These are phyloP conservation scores for Paramormyrops hopkinsi DNA, from an alignment of 2,797 vertebrate genomes.

Conservation along the genomic window DNA sequence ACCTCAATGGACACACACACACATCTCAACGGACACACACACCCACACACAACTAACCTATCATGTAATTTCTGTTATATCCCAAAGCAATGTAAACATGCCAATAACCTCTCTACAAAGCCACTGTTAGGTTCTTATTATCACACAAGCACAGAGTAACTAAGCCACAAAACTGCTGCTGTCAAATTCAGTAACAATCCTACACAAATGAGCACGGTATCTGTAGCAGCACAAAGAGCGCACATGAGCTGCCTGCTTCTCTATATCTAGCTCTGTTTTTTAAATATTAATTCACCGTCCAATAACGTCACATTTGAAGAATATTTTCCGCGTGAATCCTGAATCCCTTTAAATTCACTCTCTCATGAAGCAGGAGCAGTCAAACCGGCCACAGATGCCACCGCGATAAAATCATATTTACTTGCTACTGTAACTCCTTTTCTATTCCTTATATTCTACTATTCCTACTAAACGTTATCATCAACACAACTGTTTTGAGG, in stretches of 20 bases:
- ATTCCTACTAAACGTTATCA: neutral
- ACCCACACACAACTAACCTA: neutral
- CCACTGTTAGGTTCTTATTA: neutral
- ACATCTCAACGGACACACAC: neutral
- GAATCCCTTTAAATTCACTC: neutral
- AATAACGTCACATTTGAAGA: neutral
- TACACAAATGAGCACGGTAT: neutral
- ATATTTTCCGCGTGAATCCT: neutral
- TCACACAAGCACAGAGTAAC: neutral
- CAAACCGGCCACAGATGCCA: neutral
- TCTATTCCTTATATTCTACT: neutral
- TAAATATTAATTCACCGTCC: neutral
- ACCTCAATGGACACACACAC: neutral
- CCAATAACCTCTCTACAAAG: neutral
- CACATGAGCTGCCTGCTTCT: neutral
- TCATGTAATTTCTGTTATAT: neutral
- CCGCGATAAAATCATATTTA: neutral
- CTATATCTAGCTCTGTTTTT: neutral
- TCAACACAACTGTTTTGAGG: slow-evolving; percentile 2
- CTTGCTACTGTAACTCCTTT: neutral
- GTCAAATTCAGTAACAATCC: neutral
- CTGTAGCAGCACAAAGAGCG: neutral
- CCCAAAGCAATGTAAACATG: neutral
- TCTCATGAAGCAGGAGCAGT: neutral
- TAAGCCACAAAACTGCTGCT: neutral